These are phyloP conservation scores for Lamprotornis superbus DNA, from an alignment of 2,113 vertebrate species.

Conservation along the genomic window DNA sequence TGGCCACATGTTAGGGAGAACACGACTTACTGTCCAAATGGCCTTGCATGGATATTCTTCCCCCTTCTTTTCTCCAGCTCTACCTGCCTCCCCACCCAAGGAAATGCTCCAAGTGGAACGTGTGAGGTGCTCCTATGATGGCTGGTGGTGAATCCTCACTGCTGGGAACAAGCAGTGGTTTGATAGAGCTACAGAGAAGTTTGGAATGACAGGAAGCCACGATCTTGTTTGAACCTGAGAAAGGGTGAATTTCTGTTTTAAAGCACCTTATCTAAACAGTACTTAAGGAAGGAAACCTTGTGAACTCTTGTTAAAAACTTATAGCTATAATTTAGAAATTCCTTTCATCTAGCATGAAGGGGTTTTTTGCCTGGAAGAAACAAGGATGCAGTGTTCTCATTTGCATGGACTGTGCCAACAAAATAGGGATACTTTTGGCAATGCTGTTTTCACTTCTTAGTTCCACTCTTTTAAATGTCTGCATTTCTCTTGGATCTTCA, in stretches of 20 bases:
- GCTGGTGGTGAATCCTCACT: not conserved
- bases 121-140: rapidly evolving
- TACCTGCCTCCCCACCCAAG: not conserved
- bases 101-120: rapidly evolving
- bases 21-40: rapidly evolving
- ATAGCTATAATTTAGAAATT: slow-evolving; percentile 36
- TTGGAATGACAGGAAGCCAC: not conserved
- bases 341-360: slow-evolving; percentile 59
- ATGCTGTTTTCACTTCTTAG: not conserved
- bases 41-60: not conserved
- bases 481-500: not conserved
- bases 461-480: not conserved
- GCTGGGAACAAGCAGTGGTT: not conserved
- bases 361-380: slow-evolving; percentile 6
- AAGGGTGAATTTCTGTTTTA: slow-evolving; percentile 16
- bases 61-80: not conserved
- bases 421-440: not conserved
- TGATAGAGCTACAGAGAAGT: not conserved
- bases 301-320: slow-evolving; percentile 51
- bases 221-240: slow-evolving; percentile 11
- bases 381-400: slow-evolving; percentile 31
- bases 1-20: not conserved
- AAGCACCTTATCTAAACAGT: slow-evolving; percentile 19
- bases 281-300: slow-evolving; percentile 11
- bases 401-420: slow-evolving; percentile 10